Percentiles rank a stretch among this genome's conserved stretches.
These are phyloP conservation scores for Mesocricetus auratus DNA, from an alignment of 2,113 vertebrate species.

Conservation along the genomic window DNA sequence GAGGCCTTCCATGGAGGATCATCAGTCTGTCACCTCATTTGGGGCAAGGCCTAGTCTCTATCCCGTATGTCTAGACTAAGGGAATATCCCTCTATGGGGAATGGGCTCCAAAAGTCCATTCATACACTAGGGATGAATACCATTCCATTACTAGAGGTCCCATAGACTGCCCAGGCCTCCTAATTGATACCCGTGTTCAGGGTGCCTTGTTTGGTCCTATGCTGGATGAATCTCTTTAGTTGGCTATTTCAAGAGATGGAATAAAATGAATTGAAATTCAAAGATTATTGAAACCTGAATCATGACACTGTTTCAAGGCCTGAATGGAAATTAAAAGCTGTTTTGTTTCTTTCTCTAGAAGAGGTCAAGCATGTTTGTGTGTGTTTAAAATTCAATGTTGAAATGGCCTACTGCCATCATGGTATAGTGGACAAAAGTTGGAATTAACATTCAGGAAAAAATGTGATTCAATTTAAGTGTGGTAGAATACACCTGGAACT, in stretches of 20 bases:
- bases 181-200: no score
- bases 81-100: no score
- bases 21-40: no score
- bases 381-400: not conserved
- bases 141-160: no score
- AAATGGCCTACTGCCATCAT: not conserved
- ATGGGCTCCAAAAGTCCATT: no score
- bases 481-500: not conserved
- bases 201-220: no score
- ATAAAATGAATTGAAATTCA: not conserved
- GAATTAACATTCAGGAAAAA: not conserved
- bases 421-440: accelerated
- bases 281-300: conserved; percentile 5
- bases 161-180: no score
- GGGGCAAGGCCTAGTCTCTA: no score
- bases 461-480: not conserved
- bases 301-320: not conserved
- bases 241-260: not conserved
- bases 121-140: no score
- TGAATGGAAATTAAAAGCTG: not conserved
- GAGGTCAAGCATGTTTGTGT: not conserved
- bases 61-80: no score
- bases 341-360: not conserved
- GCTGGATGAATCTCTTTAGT: not conserved
- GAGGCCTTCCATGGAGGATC: no score